Percentiles rank a stretch among this genome's conserved stretches.
These are phyloP conservation scores for Eunapius fragilis DNA, from an alignment of 37 sponge, comb jelly and placozoan species.

Conservation along the genomic window DNA sequence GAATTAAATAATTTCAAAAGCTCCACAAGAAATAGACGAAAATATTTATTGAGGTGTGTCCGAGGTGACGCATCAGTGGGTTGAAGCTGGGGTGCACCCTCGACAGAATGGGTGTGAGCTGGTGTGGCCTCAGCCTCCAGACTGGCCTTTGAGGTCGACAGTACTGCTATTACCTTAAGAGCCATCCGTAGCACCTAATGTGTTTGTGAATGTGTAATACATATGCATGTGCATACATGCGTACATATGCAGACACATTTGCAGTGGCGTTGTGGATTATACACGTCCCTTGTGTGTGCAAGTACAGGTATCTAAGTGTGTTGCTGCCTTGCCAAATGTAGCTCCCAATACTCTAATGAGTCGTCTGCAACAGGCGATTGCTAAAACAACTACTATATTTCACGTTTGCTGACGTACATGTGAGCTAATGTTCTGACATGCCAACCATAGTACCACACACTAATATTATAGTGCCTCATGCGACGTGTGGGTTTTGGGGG, in stretches of 20 bases:
- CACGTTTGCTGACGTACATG: no score
- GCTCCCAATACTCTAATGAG: no score
- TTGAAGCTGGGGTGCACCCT: background rate
- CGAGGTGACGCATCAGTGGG: background rate
- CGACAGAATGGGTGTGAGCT: background rate
- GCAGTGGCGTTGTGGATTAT: no score
- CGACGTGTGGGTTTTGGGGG: no score
- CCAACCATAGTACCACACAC: no score
- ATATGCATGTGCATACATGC: background rate
- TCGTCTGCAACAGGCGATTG: no score
- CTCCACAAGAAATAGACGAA: conserved; percentile 66
- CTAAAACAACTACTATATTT: no score
- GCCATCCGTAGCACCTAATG: conserved; percentile 67
- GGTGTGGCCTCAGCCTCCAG: conserved; percentile 28
- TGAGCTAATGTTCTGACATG: no score
- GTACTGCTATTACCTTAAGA: conserved; percentile 55
- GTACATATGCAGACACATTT: background rate
- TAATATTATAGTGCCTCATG: no score
- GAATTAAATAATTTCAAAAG: conserved; percentile 78
- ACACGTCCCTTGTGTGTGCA: no score
- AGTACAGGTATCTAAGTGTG: no score
- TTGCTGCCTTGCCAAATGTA: no score
- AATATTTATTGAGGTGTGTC: conserved; percentile 55
- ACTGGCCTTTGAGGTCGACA: conserved; percentile 70
- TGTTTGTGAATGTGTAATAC: background rate